Evolutionary conservation across 1,140 invertebrate genomes (phyloP).

Genomic region (Vollenhovia emeryi): DNA sequence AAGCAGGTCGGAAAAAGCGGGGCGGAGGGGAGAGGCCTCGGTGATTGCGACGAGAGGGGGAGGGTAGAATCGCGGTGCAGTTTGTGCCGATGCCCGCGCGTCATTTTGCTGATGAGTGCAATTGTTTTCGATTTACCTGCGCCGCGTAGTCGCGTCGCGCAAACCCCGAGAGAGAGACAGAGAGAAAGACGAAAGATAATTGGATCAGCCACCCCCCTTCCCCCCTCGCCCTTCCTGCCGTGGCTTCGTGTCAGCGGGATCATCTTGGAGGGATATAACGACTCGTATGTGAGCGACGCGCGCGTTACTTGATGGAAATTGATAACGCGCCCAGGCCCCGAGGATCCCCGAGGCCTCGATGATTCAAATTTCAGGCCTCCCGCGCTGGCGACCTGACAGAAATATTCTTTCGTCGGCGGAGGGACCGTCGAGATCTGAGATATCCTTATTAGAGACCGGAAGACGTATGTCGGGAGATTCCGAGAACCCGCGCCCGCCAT

Average conservation of each 20-base stretch:
- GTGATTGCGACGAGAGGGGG: background rate
- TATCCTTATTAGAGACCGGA: slow-evolving; percentile 3
- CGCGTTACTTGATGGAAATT: slow-evolving; percentile 25
- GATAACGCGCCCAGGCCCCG: background rate
- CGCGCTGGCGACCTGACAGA: background rate
- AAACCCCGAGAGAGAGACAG: background rate
- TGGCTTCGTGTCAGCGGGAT: background rate
- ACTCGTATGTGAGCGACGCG: slow-evolving; percentile 8
- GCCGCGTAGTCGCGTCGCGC: background rate
- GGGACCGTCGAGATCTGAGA: background rate
- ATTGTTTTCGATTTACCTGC: slow-evolving; percentile 47
- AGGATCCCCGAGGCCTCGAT: background rate
- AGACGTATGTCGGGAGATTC: background rate
- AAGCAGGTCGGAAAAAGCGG: background rate
- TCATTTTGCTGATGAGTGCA: slow-evolving; percentile 35
- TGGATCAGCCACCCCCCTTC: background rate
- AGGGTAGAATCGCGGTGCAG: background rate
- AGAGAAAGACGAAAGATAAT: slow-evolving; percentile 1
- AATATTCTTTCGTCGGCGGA: background rate
- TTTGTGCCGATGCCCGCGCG: background rate
- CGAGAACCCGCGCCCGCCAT: background rate
- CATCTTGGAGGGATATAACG: slow-evolving; percentile 1
- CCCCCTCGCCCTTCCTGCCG: too few relatives aligned
- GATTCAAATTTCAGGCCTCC: background rate
- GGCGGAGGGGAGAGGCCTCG: too few relatives aligned